phyloP scores from a whole-genome alignment of 2,888 invertebrate species.

The Drosophila nr. fundita region DNA sequence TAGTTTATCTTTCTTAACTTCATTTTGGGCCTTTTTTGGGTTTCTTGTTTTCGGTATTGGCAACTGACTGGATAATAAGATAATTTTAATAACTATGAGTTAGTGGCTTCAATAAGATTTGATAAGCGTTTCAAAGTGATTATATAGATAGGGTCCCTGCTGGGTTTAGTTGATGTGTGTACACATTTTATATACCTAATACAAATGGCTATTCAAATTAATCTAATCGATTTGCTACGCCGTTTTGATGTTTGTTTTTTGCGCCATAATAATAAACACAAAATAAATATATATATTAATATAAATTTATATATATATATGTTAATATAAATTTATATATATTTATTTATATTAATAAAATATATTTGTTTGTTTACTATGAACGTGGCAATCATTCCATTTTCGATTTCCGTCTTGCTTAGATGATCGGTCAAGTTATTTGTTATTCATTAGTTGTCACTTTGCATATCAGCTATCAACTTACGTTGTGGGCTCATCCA shows the following conservation, averaged over 20 bases:
- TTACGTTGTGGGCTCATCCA: constrained; percentile 95
- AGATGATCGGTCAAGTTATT: constrained; percentile 13
- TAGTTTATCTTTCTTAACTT: not conserved
- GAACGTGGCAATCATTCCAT: no score
- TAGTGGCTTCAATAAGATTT: not conserved
- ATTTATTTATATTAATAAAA: not conserved
- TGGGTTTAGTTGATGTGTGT: not conserved
- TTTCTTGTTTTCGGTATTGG: not conserved
- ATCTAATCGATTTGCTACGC: not conserved
- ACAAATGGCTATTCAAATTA: not conserved
- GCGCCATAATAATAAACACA: no score
- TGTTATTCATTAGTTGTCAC: constrained; percentile 27
- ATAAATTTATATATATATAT: not conserved
- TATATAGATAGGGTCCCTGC: not conserved
- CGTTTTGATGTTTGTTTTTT: not conserved
- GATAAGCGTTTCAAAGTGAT: not conserved
- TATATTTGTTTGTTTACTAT: no score
- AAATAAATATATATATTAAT: not conserved
- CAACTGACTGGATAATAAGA: not conserved
- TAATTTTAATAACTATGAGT: not conserved
- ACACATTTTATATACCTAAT: not conserved
- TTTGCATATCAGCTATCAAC: constrained; percentile 70
- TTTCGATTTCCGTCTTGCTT: not conserved
- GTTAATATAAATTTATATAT: not conserved
- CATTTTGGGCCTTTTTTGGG: not conserved